Evolutionary conservation across 2,888 invertebrate species (phyloP).

Genomic region (Ectemnius cavifrons): DNA sequence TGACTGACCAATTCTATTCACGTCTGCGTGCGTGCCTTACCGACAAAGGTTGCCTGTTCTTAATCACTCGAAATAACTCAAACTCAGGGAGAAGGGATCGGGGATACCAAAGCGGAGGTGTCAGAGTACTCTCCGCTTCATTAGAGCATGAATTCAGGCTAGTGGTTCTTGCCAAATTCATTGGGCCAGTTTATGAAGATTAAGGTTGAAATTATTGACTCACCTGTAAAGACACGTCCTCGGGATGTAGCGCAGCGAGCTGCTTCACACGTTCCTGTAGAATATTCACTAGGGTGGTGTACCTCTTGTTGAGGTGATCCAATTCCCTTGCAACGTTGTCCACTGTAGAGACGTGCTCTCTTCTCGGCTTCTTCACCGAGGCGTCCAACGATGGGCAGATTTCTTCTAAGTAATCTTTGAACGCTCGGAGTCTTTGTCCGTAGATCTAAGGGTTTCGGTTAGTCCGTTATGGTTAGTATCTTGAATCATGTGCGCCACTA

Average conservation of each 20-base stretch:
- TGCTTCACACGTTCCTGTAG: slow-evolving; percentile 85
- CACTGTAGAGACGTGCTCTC: slow-evolving; percentile 80
- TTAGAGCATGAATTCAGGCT: background rate
- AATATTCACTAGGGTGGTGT: slow-evolving; percentile 85
- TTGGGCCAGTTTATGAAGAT: background rate
- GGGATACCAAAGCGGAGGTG: background rate
- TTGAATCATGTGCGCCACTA: slow-evolving; percentile 71
- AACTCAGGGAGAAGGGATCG: background rate
- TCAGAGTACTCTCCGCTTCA: background rate
- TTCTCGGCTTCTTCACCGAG: slow-evolving; percentile 76
- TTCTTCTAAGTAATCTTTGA: slow-evolving; percentile 90
- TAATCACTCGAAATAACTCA: slow-evolving; percentile 7
- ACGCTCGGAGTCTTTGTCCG: slow-evolving; percentile 90
- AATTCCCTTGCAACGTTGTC: slow-evolving; percentile 88
- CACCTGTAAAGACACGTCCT: slow-evolving; percentile 88
- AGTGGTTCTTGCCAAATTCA: background rate
- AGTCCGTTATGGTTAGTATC: slow-evolving; percentile 80
- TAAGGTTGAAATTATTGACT: slow-evolving; percentile 73
- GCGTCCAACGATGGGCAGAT: slow-evolving; percentile 89
- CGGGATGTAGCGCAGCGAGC: slow-evolving; percentile 84
- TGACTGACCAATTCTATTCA: background rate
- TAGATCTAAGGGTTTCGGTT: slow-evolving; percentile 88
- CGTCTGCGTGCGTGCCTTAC: background rate
- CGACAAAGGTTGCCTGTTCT: background rate
- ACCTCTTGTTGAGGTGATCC: slow-evolving; percentile 89